Evolutionary conservation across 2,797 vertebrate genomes (phyloP).

Genomic region (Hipposideros larvatus): DNA sequence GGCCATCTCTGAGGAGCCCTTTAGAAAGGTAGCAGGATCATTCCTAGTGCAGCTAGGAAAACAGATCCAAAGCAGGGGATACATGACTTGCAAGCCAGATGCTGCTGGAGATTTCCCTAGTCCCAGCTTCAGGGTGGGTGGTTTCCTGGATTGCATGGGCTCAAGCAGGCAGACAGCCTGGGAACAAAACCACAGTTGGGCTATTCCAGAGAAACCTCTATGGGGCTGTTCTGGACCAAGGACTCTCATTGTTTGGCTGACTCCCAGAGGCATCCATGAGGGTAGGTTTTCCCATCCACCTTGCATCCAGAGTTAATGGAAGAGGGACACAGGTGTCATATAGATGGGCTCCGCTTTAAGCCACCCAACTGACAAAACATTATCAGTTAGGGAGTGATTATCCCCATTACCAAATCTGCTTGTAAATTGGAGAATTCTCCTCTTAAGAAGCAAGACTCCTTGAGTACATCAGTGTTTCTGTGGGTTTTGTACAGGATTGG

Average conservation of each 20-base stretch:
- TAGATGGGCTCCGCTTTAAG: not conserved
- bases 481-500: not conserved
- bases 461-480: not conserved
- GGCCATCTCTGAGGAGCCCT: not conserved
- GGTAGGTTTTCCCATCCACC: not conserved
- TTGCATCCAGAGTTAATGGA: not conserved
- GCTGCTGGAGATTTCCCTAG: not conserved
- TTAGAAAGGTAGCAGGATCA: not conserved
- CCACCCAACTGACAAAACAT: not conserved
- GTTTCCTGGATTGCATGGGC: slow-evolving; percentile 1
- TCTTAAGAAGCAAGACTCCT: not conserved
- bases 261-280: not conserved
- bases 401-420: not conserved
- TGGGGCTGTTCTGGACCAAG: not conserved
- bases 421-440: not conserved
- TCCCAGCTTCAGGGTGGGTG: not conserved
- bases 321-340: not conserved
- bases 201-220: not conserved
- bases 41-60: not conserved
- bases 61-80: not conserved
- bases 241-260: not conserved
- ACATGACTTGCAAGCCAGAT: not conserved
- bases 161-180: not conserved
- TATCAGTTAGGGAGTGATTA: not conserved
- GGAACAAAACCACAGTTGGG: not conserved